phyloP scores from a whole-genome alignment of 2,113 vertebrate genomes.

The Nansenia antarctica region DNA sequence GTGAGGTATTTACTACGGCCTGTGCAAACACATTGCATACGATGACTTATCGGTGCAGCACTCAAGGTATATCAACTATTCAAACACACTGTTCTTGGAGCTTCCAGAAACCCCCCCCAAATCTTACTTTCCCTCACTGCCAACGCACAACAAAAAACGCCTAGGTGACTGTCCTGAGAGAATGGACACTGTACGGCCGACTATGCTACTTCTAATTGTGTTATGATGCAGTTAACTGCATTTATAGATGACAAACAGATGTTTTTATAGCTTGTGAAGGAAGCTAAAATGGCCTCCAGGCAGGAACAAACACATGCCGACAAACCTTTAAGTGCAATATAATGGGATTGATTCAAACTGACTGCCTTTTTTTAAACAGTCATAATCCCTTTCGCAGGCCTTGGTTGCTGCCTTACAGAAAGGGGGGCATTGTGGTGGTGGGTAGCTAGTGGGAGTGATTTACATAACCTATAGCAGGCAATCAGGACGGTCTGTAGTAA shows the following conservation, averaged over 20 bases:
- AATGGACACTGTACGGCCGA: slow-evolving; percentile 2
- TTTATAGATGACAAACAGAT: slow-evolving; percentile 47
- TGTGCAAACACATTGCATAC: slow-evolving; percentile 14
- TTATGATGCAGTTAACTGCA: slow-evolving; percentile 41
- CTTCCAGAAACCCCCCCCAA: slow-evolving; percentile 2
- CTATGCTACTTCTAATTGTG: slow-evolving; percentile 34
- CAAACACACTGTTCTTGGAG: background rate
- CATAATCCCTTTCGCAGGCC: slow-evolving; percentile 49
- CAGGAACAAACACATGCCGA: slow-evolving; percentile 41
- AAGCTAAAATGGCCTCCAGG: slow-evolving; percentile 41
- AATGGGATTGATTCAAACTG: slow-evolving; percentile 47
- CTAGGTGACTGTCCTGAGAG: too few species aligned
- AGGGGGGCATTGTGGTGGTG: slow-evolving; percentile 38
- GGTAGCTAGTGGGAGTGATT: slow-evolving; percentile 44
- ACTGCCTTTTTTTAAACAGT: slow-evolving; percentile 53
- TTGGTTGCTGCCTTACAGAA: slow-evolving; percentile 28
- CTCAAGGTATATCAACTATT: slow-evolving; percentile 22
- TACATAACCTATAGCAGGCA: slow-evolving; percentile 51
- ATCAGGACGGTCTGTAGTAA: slow-evolving; percentile 41
- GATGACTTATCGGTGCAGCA: slow-evolving; percentile 26
- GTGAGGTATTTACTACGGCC: slow-evolving; percentile 37
- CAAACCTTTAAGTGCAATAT: slow-evolving; percentile 37
- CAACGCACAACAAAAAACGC: too few species aligned
- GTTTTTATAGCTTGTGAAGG: slow-evolving; percentile 32
- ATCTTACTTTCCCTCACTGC: background rate